Base-by-base conservation (phyloP, 2,888 invertebrate species). In the Ophion ellenae region DNA sequence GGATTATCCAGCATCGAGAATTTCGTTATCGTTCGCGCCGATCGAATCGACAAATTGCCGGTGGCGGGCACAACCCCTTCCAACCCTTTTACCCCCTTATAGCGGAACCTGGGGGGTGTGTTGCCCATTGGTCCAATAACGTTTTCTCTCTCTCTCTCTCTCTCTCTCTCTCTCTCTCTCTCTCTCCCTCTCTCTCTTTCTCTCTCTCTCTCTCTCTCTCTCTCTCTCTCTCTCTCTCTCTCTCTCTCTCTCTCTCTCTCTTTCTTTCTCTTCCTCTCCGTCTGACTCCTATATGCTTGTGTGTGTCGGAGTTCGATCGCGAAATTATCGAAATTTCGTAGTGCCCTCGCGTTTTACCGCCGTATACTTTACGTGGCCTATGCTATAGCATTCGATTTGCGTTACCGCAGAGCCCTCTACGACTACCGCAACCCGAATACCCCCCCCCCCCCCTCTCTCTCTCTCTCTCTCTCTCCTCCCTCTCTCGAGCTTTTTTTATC, bases 41-140 rank as follows among this genome's bases (percentile, higher is more conserved):
- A 90, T 90, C 90, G 88, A 89, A 89, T 88, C 88, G 89, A 88
- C 90, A 90, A 90, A 90, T 90, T 89, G 90, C 87, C 87, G 88
- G 78, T 87, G 81, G 86, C 81, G 81, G 71, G 77, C 69, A 81
- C 83, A 61, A 64, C 80, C 77, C 83, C 86, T 69, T 70, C 74
- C 57, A 64, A 47, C 71, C 82, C 71, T 28, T 74, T n/a, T 14
- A 63, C 73, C 40, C 81, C 80, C 84, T 14, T 53, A 57, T 73
- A 59, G 32, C 70, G 61, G 67, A 81, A 75, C 66, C 61, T 74
- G n/a, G 45, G 45, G 67, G 74, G 75, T 69, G 53, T 53, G 69
- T 74, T 78, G 57, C 76, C 61, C 61, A 61, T 76, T 74, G 79
- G 59, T 78, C 77, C 83, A 70, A 86, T 78, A 45, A 40, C 40